Conservation (phyloP, 2,113 vertebrate species). For the Neolamprologus hecqui region DNA sequence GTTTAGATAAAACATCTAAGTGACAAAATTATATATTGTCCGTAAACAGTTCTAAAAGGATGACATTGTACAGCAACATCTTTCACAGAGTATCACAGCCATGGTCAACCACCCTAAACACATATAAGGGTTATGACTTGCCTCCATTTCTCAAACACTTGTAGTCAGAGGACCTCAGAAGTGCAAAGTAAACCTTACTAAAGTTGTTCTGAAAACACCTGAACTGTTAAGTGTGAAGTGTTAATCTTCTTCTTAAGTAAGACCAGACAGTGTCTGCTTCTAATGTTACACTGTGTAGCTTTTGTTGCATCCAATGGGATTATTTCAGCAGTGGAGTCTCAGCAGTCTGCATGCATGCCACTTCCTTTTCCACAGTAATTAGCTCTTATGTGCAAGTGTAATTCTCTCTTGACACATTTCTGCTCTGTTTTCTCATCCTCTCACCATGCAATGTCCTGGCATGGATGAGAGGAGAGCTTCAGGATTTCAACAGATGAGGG, state of each 20-base stretch:
- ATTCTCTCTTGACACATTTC: slow-evolving; percentile 34
- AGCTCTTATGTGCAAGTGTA: slow-evolving; percentile 26
- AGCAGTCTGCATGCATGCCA: background rate
- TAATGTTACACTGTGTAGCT: background rate
- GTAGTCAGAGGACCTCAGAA: background rate
- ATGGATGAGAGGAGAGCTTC: slow-evolving; percentile 30
- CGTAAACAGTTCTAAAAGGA: background rate
- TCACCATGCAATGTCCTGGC: background rate
- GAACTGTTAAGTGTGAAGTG: background rate
- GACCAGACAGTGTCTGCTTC: background rate
- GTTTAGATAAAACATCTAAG: background rate
- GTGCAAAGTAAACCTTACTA: background rate
- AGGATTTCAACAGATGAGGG: slow-evolving; percentile 12
- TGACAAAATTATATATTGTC: background rate
- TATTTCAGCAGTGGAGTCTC: background rate
- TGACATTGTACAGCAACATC: background rate
- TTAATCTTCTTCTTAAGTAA: background rate
- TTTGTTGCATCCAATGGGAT: background rate
- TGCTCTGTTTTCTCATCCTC: background rate
- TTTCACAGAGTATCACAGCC: background rate
- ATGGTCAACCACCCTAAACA: background rate
- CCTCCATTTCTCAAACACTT: background rate
- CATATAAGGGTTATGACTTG: background rate
- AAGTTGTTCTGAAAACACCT: background rate
- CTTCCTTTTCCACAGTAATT: slow-evolving; percentile 25